phyloP scores from a whole-genome alignment of 2,113 vertebrate genomes.

The Myiozetetes cayanensis region DNA sequence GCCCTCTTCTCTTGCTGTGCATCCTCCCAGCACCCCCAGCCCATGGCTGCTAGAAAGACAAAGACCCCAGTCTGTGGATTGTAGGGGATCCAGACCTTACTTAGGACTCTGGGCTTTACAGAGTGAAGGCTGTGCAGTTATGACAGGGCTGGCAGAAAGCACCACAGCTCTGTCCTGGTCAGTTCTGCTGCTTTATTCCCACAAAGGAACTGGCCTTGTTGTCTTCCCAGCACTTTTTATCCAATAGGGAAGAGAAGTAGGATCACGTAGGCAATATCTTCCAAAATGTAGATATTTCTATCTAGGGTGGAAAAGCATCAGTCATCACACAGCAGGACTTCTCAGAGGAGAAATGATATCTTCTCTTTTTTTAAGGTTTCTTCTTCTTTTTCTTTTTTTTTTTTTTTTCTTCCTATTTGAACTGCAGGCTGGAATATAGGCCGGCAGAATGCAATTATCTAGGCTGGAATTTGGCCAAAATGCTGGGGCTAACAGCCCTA shows the following conservation, averaged over 20 bases:
- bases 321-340: not conserved
- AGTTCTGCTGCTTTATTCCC: not conserved
- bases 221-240: not conserved
- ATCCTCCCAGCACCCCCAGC: not conserved
- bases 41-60: not conserved
- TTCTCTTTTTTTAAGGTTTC: not conserved
- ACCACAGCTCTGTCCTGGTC: not conserved
- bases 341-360: not conserved
- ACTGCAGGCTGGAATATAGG: conserved; percentile 56
- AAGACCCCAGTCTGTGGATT: not conserved
- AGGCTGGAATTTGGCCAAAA: conserved; percentile 67
- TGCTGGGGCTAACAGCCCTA: conserved; percentile 61
- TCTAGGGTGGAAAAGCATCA: not conserved
- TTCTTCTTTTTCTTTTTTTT: not conserved
- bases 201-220: not conserved
- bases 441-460: conserved; percentile 68
- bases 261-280: not conserved
- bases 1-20: rapidly evolving
- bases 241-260: not conserved
- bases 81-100: not conserved
- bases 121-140: not conserved
- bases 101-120: rapidly evolving
- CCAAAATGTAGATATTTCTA: not conserved
- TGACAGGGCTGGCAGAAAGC: not conserved
- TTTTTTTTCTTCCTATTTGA: not conserved